Conservation (phyloP, 2,888 invertebrate species). For the Orgyia antiqua region DNA sequence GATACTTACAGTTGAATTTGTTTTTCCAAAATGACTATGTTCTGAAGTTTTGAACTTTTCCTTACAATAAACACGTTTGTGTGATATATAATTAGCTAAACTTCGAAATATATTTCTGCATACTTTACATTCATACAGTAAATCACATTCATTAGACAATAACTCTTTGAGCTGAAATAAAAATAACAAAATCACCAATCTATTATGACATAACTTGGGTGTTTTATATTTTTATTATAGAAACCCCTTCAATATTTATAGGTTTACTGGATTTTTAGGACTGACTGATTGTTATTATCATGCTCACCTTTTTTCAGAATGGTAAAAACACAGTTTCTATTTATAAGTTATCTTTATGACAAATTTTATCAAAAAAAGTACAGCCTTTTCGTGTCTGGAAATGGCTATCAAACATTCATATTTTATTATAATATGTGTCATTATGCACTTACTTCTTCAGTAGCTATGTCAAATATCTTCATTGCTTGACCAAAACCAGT, state of each 20-base stretch:
- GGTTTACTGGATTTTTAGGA: too few species aligned
- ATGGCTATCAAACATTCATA: too few species aligned
- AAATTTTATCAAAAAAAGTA: neutral
- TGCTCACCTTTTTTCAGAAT: too few species aligned
- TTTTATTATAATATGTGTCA: too few species aligned
- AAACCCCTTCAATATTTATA: too few species aligned
- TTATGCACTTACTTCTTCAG: constrained; percentile 80
- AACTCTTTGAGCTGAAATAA: constrained; percentile 82
- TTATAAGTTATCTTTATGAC: neutral
- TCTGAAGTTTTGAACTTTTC: constrained; percentile 70
- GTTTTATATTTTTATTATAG: too few species aligned
- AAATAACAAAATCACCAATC: neutral
- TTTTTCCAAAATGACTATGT: constrained; percentile 63
- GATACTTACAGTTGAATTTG: constrained; percentile 64
- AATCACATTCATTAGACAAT: constrained; percentile 89
- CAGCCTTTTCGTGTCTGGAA: neutral
- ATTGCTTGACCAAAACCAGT: constrained; percentile 84
- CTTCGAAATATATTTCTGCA: constrained; percentile 92
- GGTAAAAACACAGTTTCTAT: too few species aligned
- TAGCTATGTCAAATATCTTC: constrained; percentile 85
- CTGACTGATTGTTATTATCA: too few species aligned
- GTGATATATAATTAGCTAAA: constrained; percentile 91
- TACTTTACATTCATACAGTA: constrained; percentile 92
- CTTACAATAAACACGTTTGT: constrained; percentile 90
- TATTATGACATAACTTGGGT: too few species aligned